Percentiles rank a stretch among this genome's conserved stretches.
These are phyloP conservation scores for Danaus chrysippus DNA, from an alignment of 2,888 invertebrate species.

Conservation along the genomic window DNA sequence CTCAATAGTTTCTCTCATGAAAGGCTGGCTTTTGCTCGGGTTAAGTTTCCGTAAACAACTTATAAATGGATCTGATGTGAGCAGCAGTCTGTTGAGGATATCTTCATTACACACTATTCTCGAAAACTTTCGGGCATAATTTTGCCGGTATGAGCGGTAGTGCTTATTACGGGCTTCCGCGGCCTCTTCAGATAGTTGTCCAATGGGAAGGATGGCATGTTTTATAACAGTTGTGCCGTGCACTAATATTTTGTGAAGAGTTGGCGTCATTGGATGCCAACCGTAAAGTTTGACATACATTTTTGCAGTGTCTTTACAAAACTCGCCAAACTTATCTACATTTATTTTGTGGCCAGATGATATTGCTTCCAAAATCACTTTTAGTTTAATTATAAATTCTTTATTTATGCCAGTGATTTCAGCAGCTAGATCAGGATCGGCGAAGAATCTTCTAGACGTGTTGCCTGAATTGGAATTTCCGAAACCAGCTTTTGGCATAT, in stretches of 20 bases:
- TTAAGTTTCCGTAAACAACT: no score
- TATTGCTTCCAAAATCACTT: slow-evolving; percentile 36
- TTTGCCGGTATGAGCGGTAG: slow-evolving; percentile 32
- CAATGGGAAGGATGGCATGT: slow-evolving; percentile 39
- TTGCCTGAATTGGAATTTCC: slow-evolving; percentile 44
- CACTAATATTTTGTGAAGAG: slow-evolving; percentile 40
- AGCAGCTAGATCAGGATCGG: slow-evolving; percentile 36
- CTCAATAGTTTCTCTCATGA: no score
- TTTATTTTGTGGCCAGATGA: slow-evolving; percentile 34
- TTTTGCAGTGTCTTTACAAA: slow-evolving; percentile 34
- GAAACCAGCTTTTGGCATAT: slow-evolving; percentile 41
- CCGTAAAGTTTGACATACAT: slow-evolving; percentile 40
- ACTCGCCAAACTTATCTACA: slow-evolving; percentile 31
- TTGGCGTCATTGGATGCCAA: slow-evolving; percentile 43
- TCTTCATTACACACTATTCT: slow-evolving; percentile 28
- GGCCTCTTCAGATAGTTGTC: no score
- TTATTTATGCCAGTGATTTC: slow-evolving; percentile 42
- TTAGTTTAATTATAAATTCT: no score
- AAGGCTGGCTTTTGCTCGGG: no score
- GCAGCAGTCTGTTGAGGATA: slow-evolving; percentile 27
- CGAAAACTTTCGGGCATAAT: slow-evolving; percentile 37
- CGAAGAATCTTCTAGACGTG: slow-evolving; percentile 43
- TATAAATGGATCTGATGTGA: slow-evolving; percentile 11
- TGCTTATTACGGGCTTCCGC: slow-evolving; percentile 38
- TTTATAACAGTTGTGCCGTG: slow-evolving; percentile 39